These are phyloP conservation scores for Sminthurinus aureus DNA, from an alignment of 2,888 invertebrate species.

Conservation along the genomic window DNA sequence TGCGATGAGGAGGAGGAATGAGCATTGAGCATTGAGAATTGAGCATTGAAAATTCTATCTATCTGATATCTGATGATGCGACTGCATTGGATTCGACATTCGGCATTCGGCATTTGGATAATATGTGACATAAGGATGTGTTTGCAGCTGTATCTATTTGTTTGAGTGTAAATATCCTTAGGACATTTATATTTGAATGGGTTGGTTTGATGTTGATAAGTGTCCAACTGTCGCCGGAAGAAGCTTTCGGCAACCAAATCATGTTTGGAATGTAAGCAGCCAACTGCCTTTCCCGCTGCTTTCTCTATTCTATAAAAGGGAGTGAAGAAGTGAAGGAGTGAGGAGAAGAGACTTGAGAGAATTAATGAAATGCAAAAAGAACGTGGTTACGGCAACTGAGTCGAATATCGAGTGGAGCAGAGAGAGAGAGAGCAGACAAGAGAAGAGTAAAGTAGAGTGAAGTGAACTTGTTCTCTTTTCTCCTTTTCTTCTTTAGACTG, in stretches of 20 bases:
- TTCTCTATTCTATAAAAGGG: too few species aligned
- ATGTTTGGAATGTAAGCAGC: slow-evolving; percentile 46
- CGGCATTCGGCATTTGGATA: too few species aligned
- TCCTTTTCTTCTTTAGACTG: too few species aligned
- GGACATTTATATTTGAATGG: slow-evolving; percentile 38
- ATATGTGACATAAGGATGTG: too few species aligned
- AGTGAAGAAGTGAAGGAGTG: neutral
- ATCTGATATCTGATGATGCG: too few species aligned
- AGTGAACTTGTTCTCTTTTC: neutral
- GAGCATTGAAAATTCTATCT: too few species aligned
- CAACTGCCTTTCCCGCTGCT: too few species aligned
- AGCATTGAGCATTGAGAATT: too few species aligned
- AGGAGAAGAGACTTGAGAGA: slow-evolving; percentile 19
- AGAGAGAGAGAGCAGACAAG: too few species aligned
- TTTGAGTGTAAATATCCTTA: slow-evolving; percentile 26
- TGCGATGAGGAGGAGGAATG: too few species aligned
- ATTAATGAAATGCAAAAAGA: slow-evolving; percentile 49
- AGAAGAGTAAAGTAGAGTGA: neutral
- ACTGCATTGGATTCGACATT: too few species aligned
- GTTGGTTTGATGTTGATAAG: slow-evolving; percentile 33
- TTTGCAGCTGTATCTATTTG: slow-evolving; percentile 27
- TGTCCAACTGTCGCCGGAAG: slow-evolving; percentile 35
- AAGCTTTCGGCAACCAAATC: slow-evolving; percentile 43
- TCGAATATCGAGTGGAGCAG: slow-evolving; percentile 40
- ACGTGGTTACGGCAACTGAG: slow-evolving; percentile 43